Evolutionary conservation across 2,113 vertebrate species (phyloP).

Genomic region (Thalassarche chlororhynchos): DNA sequence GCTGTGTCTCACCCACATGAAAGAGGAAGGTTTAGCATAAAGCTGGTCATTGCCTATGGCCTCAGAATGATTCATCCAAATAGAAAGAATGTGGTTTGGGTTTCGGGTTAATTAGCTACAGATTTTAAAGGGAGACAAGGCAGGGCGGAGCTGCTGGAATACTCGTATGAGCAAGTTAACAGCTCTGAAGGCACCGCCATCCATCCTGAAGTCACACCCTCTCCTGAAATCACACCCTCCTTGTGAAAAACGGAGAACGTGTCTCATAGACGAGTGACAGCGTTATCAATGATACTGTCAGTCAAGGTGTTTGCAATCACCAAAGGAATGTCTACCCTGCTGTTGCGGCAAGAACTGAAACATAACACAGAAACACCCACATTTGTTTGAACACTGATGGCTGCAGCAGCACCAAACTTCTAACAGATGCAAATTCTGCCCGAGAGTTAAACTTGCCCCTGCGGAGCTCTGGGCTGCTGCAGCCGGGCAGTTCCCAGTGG

Average conservation of each 20-base stretch:
- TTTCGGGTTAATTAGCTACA: constrained; percentile 61
- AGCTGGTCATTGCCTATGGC: constrained; percentile 45
- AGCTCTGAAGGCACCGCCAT: neutral
- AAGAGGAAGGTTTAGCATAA: constrained; percentile 44
- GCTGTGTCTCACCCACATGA: constrained; percentile 23
- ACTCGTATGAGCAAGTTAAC: neutral
- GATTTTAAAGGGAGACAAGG: constrained; percentile 18
- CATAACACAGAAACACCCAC: neutral
- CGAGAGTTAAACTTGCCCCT: neutral
- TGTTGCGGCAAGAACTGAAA: neutral
- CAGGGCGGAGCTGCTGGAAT: constrained; percentile 30
- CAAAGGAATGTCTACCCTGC: neutral
- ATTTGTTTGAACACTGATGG: neutral
- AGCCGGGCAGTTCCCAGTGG: neutral
- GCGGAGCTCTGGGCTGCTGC: neutral
- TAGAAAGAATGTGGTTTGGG: constrained; percentile 50
- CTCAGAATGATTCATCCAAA: neutral
- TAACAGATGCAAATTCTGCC: neutral
- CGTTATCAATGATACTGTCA: neutral
- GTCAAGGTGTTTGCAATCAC: neutral
- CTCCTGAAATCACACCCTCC: neutral
- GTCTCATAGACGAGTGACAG: neutral
- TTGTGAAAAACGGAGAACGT: rapidly evolving
- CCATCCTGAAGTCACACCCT: neutral
- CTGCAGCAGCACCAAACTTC: neutral